A percentile compares a stretch with the other conserved stretches of the same genome.
phyloP scores from a whole-genome alignment of 30 jellyfish, hydroid and myxozoan species.

The Hydra vulgaris region DNA sequence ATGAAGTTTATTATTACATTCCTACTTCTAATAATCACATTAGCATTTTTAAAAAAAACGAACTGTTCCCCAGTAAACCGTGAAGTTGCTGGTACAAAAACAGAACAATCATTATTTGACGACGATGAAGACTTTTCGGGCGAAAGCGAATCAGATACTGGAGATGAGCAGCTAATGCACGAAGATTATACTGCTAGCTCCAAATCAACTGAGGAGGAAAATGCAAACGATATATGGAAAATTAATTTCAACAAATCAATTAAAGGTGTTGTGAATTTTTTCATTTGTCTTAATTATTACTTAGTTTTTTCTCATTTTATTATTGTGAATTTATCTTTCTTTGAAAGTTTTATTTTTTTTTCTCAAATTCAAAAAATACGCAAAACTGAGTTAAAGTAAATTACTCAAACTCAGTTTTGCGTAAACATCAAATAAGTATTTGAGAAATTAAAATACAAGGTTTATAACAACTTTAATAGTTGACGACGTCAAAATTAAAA shows the following conservation, averaged over 20 bases:
- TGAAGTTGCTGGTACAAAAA: background rate
- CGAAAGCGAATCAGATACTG: background rate
- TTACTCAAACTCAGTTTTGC: too few species aligned
- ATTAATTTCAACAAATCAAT: constrained; percentile 6
- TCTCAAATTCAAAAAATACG: too few species aligned
- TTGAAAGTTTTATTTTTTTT: too few species aligned
- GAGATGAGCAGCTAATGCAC: background rate
- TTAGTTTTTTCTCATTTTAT: background rate
- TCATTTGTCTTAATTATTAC: background rate
- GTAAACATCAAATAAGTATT: too few species aligned
- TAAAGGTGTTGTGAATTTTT: background rate
- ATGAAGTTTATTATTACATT: background rate
- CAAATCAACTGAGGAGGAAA: background rate
- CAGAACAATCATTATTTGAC: background rate
- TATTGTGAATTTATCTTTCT: too few species aligned
- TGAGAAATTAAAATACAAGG: too few species aligned
- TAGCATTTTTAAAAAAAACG: background rate
- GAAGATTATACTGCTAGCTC: constrained; percentile 1
- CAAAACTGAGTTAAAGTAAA: too few species aligned
- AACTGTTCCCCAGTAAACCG: background rate
- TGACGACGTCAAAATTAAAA: too few species aligned
- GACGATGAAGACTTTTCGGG: constrained; percentile 8
- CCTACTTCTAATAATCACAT: background rate
- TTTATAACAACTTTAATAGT: too few species aligned
- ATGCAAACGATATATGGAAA: constrained; percentile 13